Evolutionary conservation across 2,797 vertebrate genomes (phyloP).

Genomic region (Arnoldichthys spilopterus): DNA sequence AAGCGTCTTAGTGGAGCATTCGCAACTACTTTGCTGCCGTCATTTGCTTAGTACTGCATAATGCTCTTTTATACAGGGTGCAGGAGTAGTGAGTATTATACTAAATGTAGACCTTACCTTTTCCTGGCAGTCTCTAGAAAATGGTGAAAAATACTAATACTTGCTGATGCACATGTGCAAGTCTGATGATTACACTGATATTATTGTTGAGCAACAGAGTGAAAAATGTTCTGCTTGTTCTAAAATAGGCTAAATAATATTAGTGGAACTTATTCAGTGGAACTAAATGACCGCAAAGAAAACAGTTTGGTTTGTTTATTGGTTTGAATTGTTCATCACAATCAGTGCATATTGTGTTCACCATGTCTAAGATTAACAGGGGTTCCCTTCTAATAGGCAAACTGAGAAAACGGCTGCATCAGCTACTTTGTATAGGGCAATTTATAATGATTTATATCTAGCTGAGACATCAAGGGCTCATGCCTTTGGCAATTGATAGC

Average conservation of each 20-base stretch:
- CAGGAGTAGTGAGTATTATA: neutral
- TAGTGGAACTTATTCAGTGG: neutral
- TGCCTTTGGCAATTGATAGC: neutral
- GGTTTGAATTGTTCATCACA: slow-evolving; percentile 19
- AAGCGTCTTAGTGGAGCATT: neutral
- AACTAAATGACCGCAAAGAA: neutral
- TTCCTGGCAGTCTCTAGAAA: neutral
- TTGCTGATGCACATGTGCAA: neutral
- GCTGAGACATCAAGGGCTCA: neutral
- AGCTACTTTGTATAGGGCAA: slow-evolving; percentile 11
- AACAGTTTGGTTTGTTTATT: neutral
- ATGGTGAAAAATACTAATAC: neutral
- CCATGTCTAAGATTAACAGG: neutral
- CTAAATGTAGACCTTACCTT: neutral
- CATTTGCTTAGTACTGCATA: neutral
- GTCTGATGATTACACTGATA: no score
- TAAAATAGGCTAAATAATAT: neutral
- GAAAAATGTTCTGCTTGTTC: neutral
- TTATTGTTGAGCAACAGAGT: no score
- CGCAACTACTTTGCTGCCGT: neutral
- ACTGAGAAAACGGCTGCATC: slow-evolving; percentile 35
- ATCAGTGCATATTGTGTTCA: neutral
- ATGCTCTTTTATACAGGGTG: neutral
- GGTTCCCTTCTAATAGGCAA: slow-evolving; percentile 27
- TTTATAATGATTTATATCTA: slow-evolving; percentile 49